Base-by-base conservation (phyloP, 2,888 invertebrate species). In the Pseudeuparius sepicola region DNA sequence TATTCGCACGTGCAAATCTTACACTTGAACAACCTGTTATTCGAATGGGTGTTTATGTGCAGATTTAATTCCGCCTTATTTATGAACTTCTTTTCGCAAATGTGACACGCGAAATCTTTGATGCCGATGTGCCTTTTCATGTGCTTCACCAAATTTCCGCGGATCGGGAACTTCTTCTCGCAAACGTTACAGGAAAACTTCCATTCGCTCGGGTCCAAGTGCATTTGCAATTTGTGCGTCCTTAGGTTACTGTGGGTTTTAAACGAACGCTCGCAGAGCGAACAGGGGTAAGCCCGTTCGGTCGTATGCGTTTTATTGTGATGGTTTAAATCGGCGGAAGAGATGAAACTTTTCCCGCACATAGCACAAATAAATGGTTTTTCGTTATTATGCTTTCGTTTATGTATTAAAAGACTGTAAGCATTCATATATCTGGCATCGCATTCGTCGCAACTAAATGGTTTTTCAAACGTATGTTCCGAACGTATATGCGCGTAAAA, bases 1-100 rank as follows among this genome's bases (percentile, higher is more conserved):
- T 71, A 71, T 46, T 69, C 70, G 31, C 62, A 62, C 23, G 57
- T 57, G 44, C 72, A 72, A 42, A 69, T 64, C 10, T 63, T 53
- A 47, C 72, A 72, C 30, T 51, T 49, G 31, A 48, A 54, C 12
- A 48, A 45, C 14, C 52, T 43, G 4, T 51, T 51, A 20, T 50
- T 48, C 4, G 56, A 52, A 41, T 56, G 56, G 6, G 48, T 51
- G 2, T 43, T 36, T 35, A 52, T 45, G 31, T 56, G 56, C 13
- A 44, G 43, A 18, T 47, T 45, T 23, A 55, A 31, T 12, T 54
- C 55, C 20, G 48, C 48, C 30, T 48, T 49, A 24, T 50, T 50
- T 1, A 54, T 47, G 30, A 56, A 56, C 12, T 42, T 43, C 31
- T 52, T 55, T 9, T 49, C 34, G 32, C 56, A 56, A 9, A 55